Evolutionary conservation across 2,888 invertebrate genomes (phyloP), one percentile per base, ranked within the genome.

Genomic region (Diarsia dahlii): DNA sequence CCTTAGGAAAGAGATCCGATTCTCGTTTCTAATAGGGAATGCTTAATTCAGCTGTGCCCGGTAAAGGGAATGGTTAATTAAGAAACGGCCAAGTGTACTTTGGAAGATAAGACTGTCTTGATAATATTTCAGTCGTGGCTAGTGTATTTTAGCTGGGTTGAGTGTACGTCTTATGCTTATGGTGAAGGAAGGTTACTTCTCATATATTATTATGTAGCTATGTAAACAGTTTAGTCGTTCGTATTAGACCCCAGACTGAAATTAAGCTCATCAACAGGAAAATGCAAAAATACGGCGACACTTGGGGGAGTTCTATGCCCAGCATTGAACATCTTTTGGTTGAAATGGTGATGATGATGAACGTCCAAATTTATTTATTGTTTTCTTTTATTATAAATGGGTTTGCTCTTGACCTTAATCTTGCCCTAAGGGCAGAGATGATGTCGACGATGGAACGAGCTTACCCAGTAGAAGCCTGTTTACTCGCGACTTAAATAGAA

Each of bases 41-140:
- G 45, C 74, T 75, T 85, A 85, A 84, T 84, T 71, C 68, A 83
- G 64, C 60, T 69, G 65, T 50, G 67, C 72, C 52, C 50, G 45
- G 64, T 67, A 78, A 85, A 78, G 52, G 13, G 83, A 85, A 82
- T 84, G 48, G 78, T 73, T 84, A 78, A 85, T 85, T 82, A 73
- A 71, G 72, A 72, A 78, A 66, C 62, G 70, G 68, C 70, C 58
- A 68, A 65, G 76, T 70, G 50, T 70, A 28, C 56, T 63, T 63
- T 39, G 68, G 58, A 69, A 46, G 64, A 67, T 71, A 64, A 68
- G 71, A 65, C 64, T 48, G 28, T 54, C 71, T 81, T 74, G 18
- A 48, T 74, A 74, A 66, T 70, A 80, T 76, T 81, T 54, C 50
- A 54, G 52, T 50, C 23, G 18, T 50, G 28, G 58, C 52, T 65